These are phyloP conservation scores for Phataginus tricuspis DNA, from an alignment of 2,797 vertebrate species.

Conservation along the genomic window DNA sequence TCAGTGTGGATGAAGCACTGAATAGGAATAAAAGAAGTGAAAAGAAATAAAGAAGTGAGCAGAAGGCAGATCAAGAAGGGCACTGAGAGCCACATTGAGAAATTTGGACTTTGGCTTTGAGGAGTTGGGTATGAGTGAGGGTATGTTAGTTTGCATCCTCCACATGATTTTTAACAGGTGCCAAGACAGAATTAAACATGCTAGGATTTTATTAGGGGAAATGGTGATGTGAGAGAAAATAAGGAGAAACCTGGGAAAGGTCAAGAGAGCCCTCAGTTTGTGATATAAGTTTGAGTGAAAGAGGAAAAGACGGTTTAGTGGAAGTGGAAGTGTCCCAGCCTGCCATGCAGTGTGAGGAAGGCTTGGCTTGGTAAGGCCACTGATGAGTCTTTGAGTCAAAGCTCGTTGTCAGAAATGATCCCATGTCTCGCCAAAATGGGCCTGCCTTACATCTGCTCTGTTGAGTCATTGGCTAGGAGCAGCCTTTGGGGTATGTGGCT, in stretches of 20 bases:
- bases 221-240: slow-evolving; percentile 25
- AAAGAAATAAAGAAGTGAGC: slow-evolving; percentile 1
- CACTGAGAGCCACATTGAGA: not conserved
- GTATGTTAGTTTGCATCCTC: not conserved
- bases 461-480: not conserved
- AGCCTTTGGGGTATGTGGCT: not conserved
- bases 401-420: not conserved
- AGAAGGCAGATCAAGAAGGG: not conserved
- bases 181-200: not conserved
- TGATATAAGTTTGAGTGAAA: not conserved
- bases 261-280: not conserved
- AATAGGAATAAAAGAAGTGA: slow-evolving; percentile 8
- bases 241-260: not conserved
- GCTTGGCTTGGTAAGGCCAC: not conserved
- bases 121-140: not conserved
- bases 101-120: not conserved
- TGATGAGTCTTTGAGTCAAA: not conserved
- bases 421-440: not conserved
- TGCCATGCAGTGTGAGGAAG: not conserved
- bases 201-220: not conserved
- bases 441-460: not conserved
- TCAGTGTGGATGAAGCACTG: not conserved
- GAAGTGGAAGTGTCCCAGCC: not conserved
- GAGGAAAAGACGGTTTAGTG: not conserved
- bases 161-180: not conserved